These are phyloP conservation scores for Furnarius figulus DNA, from an alignment of 2,113 vertebrate species.

Conservation along the genomic window DNA sequence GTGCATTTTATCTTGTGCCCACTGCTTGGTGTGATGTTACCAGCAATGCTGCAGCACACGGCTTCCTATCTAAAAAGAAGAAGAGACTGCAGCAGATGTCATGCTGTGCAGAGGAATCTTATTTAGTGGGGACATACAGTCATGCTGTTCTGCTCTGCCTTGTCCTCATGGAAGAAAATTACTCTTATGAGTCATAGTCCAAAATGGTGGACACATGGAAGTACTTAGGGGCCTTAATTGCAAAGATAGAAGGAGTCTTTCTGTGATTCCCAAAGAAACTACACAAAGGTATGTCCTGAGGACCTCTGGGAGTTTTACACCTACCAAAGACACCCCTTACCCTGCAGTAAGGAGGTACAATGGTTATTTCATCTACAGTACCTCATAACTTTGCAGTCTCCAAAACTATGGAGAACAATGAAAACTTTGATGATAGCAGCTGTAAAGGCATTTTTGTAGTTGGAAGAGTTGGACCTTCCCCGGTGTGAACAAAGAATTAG, in stretches of 20 bases:
- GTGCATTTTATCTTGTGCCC: not conserved
- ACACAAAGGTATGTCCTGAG: no score
- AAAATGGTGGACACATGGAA: not conserved
- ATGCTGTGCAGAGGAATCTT: not conserved
- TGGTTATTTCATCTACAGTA: not conserved
- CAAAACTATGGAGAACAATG: not conserved
- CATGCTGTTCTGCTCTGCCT: not conserved
- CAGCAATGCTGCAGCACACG: not conserved
- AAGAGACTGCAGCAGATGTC: not conserved
- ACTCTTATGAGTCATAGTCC: not conserved
- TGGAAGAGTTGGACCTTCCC: not conserved
- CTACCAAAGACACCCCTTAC: not conserved
- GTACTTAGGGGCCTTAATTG: not conserved
- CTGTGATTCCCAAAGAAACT: not conserved
- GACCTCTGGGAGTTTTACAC: not conserved
- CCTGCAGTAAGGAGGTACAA: not conserved
- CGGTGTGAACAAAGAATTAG: rapidly evolving
- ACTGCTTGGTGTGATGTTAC: not conserved
- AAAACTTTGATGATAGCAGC: not conserved
- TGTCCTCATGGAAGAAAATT: not conserved
- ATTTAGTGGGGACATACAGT: not conserved
- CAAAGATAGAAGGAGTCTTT: not conserved
- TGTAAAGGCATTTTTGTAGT: not conserved
- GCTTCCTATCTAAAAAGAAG: not conserved
- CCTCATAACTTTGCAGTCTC: not conserved